Percentiles rank a stretch among this genome's conserved stretches.
Evolutionary conservation across 2,113 vertebrate species (phyloP).

Genomic region (Camelus dromedarius): DNA sequence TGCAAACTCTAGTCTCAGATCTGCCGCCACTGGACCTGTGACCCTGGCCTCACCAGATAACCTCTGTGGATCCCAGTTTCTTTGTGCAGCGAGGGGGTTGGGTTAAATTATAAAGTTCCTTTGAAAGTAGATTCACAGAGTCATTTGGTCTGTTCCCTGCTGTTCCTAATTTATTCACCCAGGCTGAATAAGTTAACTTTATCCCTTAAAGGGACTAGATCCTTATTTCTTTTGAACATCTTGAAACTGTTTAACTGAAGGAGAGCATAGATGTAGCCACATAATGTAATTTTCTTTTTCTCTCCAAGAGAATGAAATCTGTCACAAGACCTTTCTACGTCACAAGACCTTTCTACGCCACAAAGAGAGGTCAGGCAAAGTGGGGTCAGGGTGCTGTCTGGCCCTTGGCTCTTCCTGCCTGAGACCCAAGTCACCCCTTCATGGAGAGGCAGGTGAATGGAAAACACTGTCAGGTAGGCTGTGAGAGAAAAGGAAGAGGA

Average conservation of each 20-base stretch:
- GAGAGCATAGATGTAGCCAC: conserved; percentile 1
- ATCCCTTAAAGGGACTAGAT: not conserved
- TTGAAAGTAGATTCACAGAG: conserved; percentile 1
- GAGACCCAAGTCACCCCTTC: not conserved
- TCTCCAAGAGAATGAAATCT: not conserved
- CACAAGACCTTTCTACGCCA: not conserved
- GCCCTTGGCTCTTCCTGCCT: not conserved
- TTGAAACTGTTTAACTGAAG: conserved; percentile 44
- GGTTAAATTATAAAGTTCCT: not conserved
- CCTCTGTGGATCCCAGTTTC: not conserved
- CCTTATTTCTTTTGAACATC: conserved; percentile 43
- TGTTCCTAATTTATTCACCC: conserved; percentile 31
- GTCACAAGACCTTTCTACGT: not conserved
- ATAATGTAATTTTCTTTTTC: not conserved
- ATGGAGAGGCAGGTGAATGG: not conserved
- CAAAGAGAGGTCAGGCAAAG: not conserved
- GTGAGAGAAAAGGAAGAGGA: not conserved
- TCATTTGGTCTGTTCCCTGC: conserved; percentile 21
- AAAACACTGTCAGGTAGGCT: not conserved
- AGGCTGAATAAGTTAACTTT: not conserved
- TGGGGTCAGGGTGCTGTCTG: not conserved
- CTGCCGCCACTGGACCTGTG: not conserved
- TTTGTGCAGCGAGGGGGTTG: not conserved
- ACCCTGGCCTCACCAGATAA: not conserved
- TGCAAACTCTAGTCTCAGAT: not conserved